Conservation (phyloP, 1,140 invertebrate genomes). For the Conus betulinus region DNA sequence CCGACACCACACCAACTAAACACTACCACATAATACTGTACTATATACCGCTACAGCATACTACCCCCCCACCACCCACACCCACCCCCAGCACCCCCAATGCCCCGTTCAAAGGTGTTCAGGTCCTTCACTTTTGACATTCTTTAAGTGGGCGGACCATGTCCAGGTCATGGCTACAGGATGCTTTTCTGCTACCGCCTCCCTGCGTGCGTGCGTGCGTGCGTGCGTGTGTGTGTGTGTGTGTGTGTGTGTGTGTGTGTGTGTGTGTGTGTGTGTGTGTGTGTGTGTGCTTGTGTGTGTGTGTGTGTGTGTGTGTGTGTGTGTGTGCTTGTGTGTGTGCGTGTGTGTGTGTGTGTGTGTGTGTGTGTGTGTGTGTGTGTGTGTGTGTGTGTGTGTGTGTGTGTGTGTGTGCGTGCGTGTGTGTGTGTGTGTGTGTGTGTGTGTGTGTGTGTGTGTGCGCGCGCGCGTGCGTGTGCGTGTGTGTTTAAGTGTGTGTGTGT, state of each 20-base stretch:
- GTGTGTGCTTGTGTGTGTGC: neutral
- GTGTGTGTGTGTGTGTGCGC: neutral
- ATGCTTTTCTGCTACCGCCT: too few relatives aligned
- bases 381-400: neutral
- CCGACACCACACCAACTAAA: too few relatives aligned
- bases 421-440: neutral
- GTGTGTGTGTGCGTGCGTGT: slow-evolving; percentile 19
- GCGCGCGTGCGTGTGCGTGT: slow-evolving; percentile 7
- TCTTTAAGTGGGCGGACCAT: too few relatives aligned
- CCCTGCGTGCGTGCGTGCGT: too few relatives aligned
- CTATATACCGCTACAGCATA: too few relatives aligned
- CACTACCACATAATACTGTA: too few relatives aligned
- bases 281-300: neutral
- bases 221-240: too few relatives aligned
- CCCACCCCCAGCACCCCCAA: too few relatives aligned
- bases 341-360: neutral
- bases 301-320: slow-evolving; percentile 13
- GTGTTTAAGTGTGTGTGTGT: neutral
- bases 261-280: slow-evolving; percentile 4
- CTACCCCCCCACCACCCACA: too few relatives aligned
- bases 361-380: slow-evolving; percentile 1
- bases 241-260: neutral
- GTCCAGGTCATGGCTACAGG: too few relatives aligned
- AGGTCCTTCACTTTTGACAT: too few relatives aligned
- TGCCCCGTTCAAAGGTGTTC: too few relatives aligned